Evolutionary conservation across 2,888 invertebrate species (phyloP).

Genomic region (Platycnemis pennipes): DNA sequence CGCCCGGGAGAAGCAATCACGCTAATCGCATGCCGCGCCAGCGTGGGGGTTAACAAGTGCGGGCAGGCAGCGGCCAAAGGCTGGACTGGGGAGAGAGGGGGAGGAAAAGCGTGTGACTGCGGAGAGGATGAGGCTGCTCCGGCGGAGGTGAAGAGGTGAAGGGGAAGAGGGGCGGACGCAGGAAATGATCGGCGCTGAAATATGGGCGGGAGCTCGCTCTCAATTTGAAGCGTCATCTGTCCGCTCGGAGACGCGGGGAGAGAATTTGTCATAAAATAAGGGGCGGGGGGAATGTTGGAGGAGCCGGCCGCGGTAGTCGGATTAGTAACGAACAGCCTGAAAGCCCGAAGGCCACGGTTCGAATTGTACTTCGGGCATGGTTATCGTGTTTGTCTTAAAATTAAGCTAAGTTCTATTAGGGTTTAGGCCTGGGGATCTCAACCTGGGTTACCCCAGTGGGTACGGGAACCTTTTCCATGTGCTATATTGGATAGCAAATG

Average conservation of each 20-base stretch:
- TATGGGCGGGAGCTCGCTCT: conserved; percentile 2
- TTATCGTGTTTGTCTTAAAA: no score
- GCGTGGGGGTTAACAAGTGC: not conserved
- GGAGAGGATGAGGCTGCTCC: not conserved
- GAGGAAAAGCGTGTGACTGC: not conserved
- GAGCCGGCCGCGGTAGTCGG: no score
- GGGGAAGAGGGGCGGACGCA: not conserved
- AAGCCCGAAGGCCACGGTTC: no score
- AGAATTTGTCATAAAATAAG: no score
- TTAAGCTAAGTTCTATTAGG: no score
- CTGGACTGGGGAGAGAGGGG: not conserved
- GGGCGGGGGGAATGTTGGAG: no score
- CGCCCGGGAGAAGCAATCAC: not conserved
- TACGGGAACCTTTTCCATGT: no score
- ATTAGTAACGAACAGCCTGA: no score
- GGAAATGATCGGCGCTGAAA: not conserved
- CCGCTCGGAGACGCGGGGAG: not conserved
- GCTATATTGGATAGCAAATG: no score
- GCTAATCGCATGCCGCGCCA: not conserved
- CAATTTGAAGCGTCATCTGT: not conserved
- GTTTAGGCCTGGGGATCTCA: no score
- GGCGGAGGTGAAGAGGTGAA: not conserved
- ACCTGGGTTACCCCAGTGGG: no score
- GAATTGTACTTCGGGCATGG: no score
- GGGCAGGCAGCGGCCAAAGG: not conserved